phyloP scores from a whole-genome alignment of 2,888 invertebrate genomes.

The Meliscaeva auricollis region DNA sequence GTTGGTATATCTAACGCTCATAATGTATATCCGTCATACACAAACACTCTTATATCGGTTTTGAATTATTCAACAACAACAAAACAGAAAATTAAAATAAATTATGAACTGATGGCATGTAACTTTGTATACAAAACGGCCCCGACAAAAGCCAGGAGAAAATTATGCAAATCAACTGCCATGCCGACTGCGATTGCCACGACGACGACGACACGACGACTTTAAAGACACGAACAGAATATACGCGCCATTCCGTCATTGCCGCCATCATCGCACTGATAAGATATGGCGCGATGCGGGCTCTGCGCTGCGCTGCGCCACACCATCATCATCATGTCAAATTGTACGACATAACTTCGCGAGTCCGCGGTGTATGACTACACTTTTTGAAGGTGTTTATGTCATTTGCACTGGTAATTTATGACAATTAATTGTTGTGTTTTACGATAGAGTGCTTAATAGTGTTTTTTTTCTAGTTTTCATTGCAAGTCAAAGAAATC shows the following conservation, averaged over 20 bases:
- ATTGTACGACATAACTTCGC: background rate
- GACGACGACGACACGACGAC: constrained; percentile 12
- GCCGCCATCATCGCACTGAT: constrained; percentile 31
- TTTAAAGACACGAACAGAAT: constrained; percentile 27
- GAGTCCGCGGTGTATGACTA: background rate
- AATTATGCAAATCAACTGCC: constrained; percentile 65
- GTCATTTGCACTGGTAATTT: constrained; percentile 57
- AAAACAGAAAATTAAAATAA: constrained; percentile 52
- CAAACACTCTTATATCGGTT: constrained; percentile 47
- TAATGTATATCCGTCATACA: constrained; percentile 20
- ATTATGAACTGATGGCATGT: constrained; percentile 73
- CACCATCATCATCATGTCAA: constrained; percentile 37
- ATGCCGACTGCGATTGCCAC: constrained; percentile 17
- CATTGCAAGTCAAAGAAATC: background rate
- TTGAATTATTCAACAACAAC: constrained; percentile 72
- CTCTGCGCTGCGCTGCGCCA: constrained; percentile 47
- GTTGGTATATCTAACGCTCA: constrained; percentile 65
- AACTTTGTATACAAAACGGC: constrained; percentile 59
- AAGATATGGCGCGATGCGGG: constrained; percentile 62
- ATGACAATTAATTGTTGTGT: constrained; percentile 65
- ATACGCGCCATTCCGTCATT: constrained; percentile 59
- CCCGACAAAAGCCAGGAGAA: constrained; percentile 60
- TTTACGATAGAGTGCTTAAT: constrained; percentile 19
- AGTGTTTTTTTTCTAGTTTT: background rate
- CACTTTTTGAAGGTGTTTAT: constrained; percentile 60